A percentile compares a stretch with the other conserved stretches of the same genome.
phyloP scores from a whole-genome alignment of 2,113 vertebrate species.

The Oxyura jamaicensis region DNA sequence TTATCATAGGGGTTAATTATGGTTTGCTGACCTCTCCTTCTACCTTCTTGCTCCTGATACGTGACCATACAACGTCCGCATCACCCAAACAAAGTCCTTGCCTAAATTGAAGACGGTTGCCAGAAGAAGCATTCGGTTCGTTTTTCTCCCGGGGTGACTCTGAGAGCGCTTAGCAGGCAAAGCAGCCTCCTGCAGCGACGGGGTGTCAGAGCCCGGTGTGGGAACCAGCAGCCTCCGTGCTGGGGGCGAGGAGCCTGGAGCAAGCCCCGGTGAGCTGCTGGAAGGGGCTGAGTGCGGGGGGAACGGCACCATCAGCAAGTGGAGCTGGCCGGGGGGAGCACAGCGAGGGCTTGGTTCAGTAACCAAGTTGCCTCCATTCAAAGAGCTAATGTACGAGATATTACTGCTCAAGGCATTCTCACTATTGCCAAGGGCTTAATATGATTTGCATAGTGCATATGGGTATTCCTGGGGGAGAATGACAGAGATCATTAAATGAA shows the following conservation, averaged over 20 bases:
- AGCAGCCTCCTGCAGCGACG: neutral
- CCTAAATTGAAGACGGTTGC: neutral
- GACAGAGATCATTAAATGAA: conserved; percentile 76
- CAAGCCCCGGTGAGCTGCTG: neutral
- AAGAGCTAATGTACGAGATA: conserved; percentile 1
- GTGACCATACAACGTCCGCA: neutral
- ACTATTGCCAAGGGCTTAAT: conserved; percentile 51
- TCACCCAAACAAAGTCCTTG: neutral
- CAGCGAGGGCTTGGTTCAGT: neutral
- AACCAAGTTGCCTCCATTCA: neutral
- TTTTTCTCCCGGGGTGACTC: neutral
- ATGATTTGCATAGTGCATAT: conserved; percentile 38
- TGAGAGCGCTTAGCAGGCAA: rapidly evolving
- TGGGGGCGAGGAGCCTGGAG: neutral
- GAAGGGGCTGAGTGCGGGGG: neutral
- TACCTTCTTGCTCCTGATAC: neutral
- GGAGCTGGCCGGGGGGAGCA: neutral
- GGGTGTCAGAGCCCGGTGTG: neutral
- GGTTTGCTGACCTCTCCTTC: neutral
- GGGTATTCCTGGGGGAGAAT: conserved; percentile 61
- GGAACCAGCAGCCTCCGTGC: neutral
- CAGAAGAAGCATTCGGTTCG: neutral
- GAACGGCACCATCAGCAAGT: neutral
- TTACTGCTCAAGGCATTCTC: conserved; percentile 14
- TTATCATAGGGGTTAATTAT: neutral